These are phyloP conservation scores for Punctoribates punctum DNA, from an alignment of 2,888 invertebrate species.

Conservation along the genomic window DNA sequence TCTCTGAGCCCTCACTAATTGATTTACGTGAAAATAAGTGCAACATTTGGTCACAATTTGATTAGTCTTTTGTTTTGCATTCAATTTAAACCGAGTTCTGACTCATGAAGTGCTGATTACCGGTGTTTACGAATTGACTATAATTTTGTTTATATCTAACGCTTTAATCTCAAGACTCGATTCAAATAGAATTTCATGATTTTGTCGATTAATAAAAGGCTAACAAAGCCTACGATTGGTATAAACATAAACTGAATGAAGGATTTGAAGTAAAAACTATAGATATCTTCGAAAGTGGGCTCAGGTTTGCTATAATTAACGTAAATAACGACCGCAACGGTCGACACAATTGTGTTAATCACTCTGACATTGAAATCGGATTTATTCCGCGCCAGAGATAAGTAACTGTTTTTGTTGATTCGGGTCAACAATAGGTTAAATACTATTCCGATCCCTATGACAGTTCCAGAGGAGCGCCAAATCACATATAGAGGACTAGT, in stretches of 20 bases:
- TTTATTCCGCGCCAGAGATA: not conserved
- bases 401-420: not conserved
- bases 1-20: too few species aligned
- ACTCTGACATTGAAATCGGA: not conserved
- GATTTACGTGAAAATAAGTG: too few species aligned
- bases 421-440: not conserved
- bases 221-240: not conserved
- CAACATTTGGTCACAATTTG: too few species aligned
- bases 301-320: conserved; percentile 10
- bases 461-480: not conserved
- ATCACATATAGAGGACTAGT: not conserved
- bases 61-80: too few species aligned
- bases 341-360: not conserved
- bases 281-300: not conserved
- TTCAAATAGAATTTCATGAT: not conserved
- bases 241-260: not conserved
- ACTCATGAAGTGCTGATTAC: too few species aligned
- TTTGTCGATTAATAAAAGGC: not conserved
- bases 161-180: not conserved
- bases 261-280: not conserved
- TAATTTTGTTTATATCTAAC: too few species aligned
- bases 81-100: too few species aligned
- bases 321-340: not conserved
- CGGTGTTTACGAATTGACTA: too few species aligned
- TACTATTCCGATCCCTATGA: not conserved